Evolutionary conservation across 2,113 vertebrate species (phyloP), one percentile per base, ranked within the genome.

Genomic region (Ptilonorhynchus violaceus): DNA sequence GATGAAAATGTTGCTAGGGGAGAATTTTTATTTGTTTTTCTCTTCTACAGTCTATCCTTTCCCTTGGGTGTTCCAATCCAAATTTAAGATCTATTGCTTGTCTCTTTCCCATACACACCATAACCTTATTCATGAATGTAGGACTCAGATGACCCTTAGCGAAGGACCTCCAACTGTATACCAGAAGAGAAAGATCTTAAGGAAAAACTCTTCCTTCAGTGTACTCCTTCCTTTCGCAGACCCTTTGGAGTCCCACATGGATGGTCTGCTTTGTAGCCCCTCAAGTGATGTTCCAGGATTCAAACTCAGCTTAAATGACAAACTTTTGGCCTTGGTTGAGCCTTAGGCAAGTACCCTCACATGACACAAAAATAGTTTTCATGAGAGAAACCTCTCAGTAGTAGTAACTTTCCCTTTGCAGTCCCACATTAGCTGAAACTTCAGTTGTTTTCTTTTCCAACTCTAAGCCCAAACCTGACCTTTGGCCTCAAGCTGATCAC

Each of bases 51-150:
- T 18, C 16, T 59, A 35, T 7, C 4, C 2, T 79, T 93, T 69
- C 13, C 21, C 4, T 77, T 41, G 0, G 0, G 14, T 69, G 10
- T 2, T 30, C 11, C 14, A 66, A 27, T 41, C 39, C 16, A 25
- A 67, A 2, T 4, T 49, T 91, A 47, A 84, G 4, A 2, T 60
- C 18, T 62, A 2, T 2, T 60, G 35, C 0, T 56, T 88, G 7
- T 39, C 3, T 81, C 31, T 67, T 27, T 68, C 14, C 11, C 15
- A 42, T 23, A 42, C 11, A 9, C 8, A 75, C 12, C 7, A 18
- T 15, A 76, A n/a, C 3, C 3, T 52, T 55, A 66, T 20, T 50
- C 30, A 63, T 17, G 83, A 60, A 68, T 13, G 2, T 39, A 33
- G 25, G 16, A 31, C 12, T 64, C 24, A 58, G 8, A 25, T 64